Conservation (phyloP, 2,888 invertebrate genomes). For the Brachynemurus nebulosus region DNA sequence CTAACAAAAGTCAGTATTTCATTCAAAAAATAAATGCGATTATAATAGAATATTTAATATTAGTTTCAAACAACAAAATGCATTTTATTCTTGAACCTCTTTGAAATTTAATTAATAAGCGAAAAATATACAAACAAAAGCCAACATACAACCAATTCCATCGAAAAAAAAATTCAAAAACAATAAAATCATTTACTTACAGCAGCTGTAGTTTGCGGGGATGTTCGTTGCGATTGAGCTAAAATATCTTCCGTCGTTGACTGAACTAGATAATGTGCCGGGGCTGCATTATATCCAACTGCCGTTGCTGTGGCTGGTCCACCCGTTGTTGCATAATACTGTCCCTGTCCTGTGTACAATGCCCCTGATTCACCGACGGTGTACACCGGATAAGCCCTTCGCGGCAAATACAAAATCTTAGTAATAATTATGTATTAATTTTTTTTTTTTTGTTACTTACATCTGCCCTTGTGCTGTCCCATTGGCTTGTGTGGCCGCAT, state of each 20-base stretch:
- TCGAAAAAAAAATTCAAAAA: background rate
- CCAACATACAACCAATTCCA: too few species aligned
- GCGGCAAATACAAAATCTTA: too few species aligned
- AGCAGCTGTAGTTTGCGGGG: slow-evolving; percentile 52
- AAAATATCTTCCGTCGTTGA: slow-evolving; percentile 50
- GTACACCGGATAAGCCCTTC: slow-evolving; percentile 62
- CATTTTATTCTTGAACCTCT: too few species aligned
- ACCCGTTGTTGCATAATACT: slow-evolving; percentile 53
- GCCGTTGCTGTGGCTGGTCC: slow-evolving; percentile 42
- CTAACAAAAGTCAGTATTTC: too few species aligned
- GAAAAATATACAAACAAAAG: too few species aligned
- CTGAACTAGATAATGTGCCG: slow-evolving; percentile 53
- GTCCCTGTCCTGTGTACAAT: slow-evolving; percentile 50
- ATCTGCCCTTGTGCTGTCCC: slow-evolving; percentile 45
- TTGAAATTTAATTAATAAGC: too few species aligned
- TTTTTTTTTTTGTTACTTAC: slow-evolving; percentile 28
- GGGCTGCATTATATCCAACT: slow-evolving; percentile 29
- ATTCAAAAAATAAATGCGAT: too few species aligned
- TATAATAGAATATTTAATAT: too few species aligned
- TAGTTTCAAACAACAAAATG: too few species aligned
- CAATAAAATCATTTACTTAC: slow-evolving; percentile 33
- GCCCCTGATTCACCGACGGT: slow-evolving; percentile 49
- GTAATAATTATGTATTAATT: background rate
- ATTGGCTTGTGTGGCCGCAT: slow-evolving; percentile 39
- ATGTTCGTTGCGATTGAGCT: slow-evolving; percentile 43